Evolutionary conservation across 2,888 invertebrate species (phyloP).

Genomic region (Saturnia japonica): DNA sequence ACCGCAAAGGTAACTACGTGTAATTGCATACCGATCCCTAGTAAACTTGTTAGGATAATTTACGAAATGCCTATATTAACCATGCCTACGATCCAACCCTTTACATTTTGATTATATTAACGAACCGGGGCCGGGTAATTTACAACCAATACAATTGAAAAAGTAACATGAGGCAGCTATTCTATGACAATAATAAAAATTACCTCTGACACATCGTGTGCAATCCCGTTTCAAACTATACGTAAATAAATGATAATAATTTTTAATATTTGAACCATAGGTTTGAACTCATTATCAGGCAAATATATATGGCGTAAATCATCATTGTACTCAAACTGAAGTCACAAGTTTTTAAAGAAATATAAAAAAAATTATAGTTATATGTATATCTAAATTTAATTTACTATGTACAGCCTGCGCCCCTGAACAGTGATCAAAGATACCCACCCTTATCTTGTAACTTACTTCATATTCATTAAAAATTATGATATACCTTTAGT

Average conservation of each 20-base stretch:
- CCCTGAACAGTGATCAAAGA: too few species aligned
- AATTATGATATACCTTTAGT: too few species aligned
- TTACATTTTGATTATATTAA: slow-evolving; percentile 1
- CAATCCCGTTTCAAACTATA: background rate
- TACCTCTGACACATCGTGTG: background rate
- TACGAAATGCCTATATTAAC: slow-evolving; percentile 6
- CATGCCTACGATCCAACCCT: background rate
- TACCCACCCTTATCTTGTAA: too few species aligned
- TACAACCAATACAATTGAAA: background rate
- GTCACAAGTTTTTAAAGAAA: too few species aligned
- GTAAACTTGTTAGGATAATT: slow-evolving; percentile 10
- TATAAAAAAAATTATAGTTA: too few species aligned
- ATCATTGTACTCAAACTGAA: too few species aligned
- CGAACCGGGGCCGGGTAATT: background rate
- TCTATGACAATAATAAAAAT: slow-evolving; percentile 1
- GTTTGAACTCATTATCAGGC: too few species aligned
- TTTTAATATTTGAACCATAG: too few species aligned
- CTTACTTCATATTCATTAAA: too few species aligned
- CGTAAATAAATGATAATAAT: background rate
- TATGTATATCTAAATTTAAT: too few species aligned
- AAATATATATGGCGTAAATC: too few species aligned
- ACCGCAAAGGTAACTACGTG: background rate
- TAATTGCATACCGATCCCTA: slow-evolving; percentile 7
- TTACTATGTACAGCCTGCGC: too few species aligned
- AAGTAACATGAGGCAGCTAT: background rate